phyloP scores from a whole-genome alignment of 2,797 vertebrate species.

The Characodon lateralis region DNA sequence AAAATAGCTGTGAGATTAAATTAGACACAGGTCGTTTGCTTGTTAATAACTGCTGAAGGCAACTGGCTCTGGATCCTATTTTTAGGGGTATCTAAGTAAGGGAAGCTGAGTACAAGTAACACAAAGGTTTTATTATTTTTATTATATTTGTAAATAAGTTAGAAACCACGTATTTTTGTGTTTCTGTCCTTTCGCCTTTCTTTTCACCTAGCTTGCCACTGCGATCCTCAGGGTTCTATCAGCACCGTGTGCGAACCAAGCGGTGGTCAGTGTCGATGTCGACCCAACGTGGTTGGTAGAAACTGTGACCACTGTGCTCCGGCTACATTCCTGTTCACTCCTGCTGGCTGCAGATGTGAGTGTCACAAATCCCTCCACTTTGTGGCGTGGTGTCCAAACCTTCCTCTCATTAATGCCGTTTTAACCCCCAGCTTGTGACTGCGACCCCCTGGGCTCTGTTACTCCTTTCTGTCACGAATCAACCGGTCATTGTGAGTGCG shows the following conservation, averaged over 20 bases:
- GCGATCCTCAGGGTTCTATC: constrained; percentile 91
- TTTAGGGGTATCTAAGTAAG: background rate
- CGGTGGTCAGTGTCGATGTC: constrained; percentile 93
- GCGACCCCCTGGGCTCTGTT: constrained; percentile 84
- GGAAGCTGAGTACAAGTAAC: background rate
- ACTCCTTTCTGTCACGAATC: constrained; percentile 84
- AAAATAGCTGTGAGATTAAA: background rate
- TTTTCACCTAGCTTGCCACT: constrained; percentile 86
- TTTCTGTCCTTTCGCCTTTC: background rate
- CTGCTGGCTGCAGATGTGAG: constrained; percentile 90
- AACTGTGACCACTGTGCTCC: constrained; percentile 90
- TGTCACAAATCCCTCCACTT: background rate
- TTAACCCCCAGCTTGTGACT: constrained; percentile 85
- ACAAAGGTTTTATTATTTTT: background rate
- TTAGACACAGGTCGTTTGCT: no score
- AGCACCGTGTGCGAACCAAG: constrained; percentile 88
- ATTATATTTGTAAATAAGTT: background rate
- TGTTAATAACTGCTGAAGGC: no score
- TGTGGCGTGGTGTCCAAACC: background rate
- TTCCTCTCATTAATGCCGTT: background rate
- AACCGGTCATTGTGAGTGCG: constrained; percentile 91
- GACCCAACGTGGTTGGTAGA: constrained; percentile 87
- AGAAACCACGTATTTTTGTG: no score
- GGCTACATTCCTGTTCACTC: constrained; percentile 88
- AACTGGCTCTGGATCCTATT: background rate